Evolutionary conservation across 2,888 invertebrate species (phyloP), one percentile per base, ranked within the genome.

Genomic region (Lasioglossum pauxillum): DNA sequence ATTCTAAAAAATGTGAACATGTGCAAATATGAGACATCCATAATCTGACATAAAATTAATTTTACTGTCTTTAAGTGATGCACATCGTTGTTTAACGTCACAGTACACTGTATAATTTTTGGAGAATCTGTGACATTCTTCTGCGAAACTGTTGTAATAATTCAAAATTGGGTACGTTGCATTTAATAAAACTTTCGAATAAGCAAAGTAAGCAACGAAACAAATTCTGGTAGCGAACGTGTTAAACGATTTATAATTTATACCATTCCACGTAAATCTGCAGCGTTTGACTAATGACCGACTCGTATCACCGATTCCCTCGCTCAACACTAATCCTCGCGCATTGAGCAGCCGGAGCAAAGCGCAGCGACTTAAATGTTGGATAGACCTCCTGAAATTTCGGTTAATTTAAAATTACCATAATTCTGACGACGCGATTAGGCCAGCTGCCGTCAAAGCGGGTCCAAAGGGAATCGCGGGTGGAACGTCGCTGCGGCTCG

Each of bases 401-500:
- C 1, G 23, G 23, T n/a, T 69, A 69, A 69, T 69, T 69, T 69
- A 41, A 69, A n/a, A 69, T 69, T 69, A 69, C 41, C 69, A 69
- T 69, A 69, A 69, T 69, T 10, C n/a, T 12, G 69, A 57, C 27
- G 82, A 23, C 75, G 46, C 44, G 27, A 80, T 80, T 80, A 83
- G 41, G 19, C 19, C 38, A 38, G 64, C 49, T 78, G n/a, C 14
- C 78, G 57, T 75, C 80, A 71, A 83, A 83, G 75, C 69, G 16
- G 1, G 44, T 74, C 71, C 27, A 74, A 46, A 69, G 67, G 73
- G 80, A 75, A 38, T 57, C 57, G 64, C 7, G 1, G 35, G 35
- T 74, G 31, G 46, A 67, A 67, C 67, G 16, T 53, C 75, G 57
- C n/a, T 41, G 38, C 41, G 71, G 49, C 69, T 77, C 80, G 67